Evolutionary conservation across 2,888 invertebrate species (phyloP), one percentile per base, ranked within the genome.

Genomic region (Crepidodera aurea): DNA sequence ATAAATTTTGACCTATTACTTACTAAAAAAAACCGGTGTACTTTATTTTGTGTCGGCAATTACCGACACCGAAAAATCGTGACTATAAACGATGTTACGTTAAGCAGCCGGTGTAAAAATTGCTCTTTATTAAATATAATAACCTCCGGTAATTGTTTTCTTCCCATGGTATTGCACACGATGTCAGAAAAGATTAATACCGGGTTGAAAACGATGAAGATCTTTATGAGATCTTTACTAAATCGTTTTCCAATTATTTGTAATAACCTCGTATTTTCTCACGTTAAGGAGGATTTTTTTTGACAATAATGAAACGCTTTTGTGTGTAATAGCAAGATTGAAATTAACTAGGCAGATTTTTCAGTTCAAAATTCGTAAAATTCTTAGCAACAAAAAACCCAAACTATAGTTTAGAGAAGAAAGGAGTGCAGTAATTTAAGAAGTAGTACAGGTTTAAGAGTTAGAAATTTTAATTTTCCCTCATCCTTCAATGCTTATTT

Each of bases 71-170:
- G 56, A 48, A 56, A 56, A 46, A 46, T 56, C 56, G 56, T 56
- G 56, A 56, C 37, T 6, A 34, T 37, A 37, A 48, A 25, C 46
- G 46, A 27, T n/a, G 56, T 56, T 56, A 22, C 10, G 12, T 37
- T 56, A 56, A 37, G 15, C 22, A 32, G 13, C 29, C 27, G 56
- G 46, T 48, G 37, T 56, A 56, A 56, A 55, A 56, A 56, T 56
- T 56, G 56, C 46, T 56, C 56, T 56, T 56, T 56, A 56, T 56
- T 56, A 46, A 56, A 56, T 46, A 25, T 56, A 56, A 56, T 56
- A 12, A 37, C 46, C 10, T 34, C 37, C 5, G 22, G 25, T 56
- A 46, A 56, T 56, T 53, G 53, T 53, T 53, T 53, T 40, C 51
- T 34, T 51, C 51, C 37, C 51, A 51, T 34, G 51, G 51, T 51